Evolutionary conservation across 1,140 invertebrate genomes (phyloP).

Genomic region (Goniozus legneri): DNA sequence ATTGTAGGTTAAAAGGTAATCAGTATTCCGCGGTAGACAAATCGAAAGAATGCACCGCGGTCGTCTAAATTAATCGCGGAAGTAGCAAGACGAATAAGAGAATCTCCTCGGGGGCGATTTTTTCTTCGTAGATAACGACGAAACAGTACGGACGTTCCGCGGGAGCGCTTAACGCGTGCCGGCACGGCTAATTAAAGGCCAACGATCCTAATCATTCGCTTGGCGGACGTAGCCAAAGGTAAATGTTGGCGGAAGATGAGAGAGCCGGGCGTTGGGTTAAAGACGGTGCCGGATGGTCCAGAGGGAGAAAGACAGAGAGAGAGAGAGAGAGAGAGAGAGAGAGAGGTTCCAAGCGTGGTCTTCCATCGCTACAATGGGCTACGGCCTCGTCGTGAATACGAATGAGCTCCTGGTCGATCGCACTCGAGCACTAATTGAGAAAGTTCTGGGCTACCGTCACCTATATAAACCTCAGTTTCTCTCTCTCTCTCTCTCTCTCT

Average conservation of each 20-base stretch:
- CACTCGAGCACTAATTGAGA: constrained; percentile 33
- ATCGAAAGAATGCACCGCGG: too few relatives aligned
- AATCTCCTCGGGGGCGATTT: too few relatives aligned
- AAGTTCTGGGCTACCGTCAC: constrained; percentile 21
- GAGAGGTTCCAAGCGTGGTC: neutral
- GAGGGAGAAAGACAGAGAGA: neutral
- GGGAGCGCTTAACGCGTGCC: too few relatives aligned
- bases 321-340: constrained; percentile 7
- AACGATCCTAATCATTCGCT: constrained; percentile 3
- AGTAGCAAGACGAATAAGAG: too few relatives aligned
- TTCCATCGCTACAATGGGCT: constrained; percentile 19
- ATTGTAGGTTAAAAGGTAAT: too few relatives aligned
- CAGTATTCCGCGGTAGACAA: too few relatives aligned
- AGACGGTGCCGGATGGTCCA: neutral
- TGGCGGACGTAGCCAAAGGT: neutral
- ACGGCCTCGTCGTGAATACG: constrained; percentile 32
- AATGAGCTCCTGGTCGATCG: constrained; percentile 33
- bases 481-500: too few relatives aligned
- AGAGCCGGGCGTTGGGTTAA: neutral
- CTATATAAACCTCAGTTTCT: too few relatives aligned
- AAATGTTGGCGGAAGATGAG: neutral
- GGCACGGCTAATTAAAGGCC: constrained; percentile 12
- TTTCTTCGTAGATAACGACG: too few relatives aligned
- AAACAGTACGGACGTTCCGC: too few relatives aligned
- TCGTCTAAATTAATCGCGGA: too few relatives aligned